Conservation (phyloP, 1,140 invertebrate species). For the Luehdorfia chinensis region DNA sequence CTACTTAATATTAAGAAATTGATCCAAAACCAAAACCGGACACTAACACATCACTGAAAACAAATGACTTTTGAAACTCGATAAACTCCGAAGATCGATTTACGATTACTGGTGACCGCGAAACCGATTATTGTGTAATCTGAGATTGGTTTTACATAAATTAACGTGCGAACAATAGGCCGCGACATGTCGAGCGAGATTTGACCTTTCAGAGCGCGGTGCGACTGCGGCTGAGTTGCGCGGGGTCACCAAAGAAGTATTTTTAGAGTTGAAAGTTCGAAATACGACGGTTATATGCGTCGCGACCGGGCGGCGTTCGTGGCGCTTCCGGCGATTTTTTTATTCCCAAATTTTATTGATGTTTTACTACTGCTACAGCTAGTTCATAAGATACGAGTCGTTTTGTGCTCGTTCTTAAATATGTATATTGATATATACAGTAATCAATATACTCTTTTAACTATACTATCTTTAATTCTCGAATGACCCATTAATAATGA, state of each 20-base stretch:
- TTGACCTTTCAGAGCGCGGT: constrained; percentile 69
- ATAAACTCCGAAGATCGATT: neutral
- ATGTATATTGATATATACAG: no score
- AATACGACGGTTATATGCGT: constrained; percentile 56
- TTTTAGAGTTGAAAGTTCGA: constrained; percentile 77
- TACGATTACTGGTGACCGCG: neutral
- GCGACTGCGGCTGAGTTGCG: constrained; percentile 66
- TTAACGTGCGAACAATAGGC: constrained; percentile 44
- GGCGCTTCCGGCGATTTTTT: constrained; percentile 33
- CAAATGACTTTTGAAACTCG: neutral
- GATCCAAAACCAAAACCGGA: no score
- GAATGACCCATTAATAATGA: no score
- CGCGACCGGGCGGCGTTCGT: constrained; percentile 24
- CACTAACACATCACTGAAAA: constrained; percentile 17
- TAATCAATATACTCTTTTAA: no score
- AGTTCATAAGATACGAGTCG: no score
- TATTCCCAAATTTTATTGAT: neutral
- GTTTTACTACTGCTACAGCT: no score
- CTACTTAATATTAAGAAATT: no score
- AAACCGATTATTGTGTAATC: constrained; percentile 21
- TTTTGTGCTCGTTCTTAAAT: no score
- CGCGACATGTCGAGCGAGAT: constrained; percentile 51
- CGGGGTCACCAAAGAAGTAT: constrained; percentile 68
- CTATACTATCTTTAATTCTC: no score
- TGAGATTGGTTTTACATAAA: constrained; percentile 35